These are phyloP conservation scores for Ceramica pisi DNA, from an alignment of 2,888 invertebrate species.

Conservation along the genomic window DNA sequence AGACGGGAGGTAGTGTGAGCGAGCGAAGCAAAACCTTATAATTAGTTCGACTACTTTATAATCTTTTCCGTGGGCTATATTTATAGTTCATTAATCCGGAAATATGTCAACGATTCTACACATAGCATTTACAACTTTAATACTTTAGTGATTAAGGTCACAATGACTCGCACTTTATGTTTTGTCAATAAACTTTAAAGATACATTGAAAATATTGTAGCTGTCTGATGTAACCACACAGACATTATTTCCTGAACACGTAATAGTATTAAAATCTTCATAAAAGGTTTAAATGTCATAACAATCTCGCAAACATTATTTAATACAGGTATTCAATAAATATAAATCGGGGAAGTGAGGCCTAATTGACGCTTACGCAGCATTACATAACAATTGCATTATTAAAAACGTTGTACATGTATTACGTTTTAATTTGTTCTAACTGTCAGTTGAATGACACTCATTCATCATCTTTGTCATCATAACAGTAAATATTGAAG, in stretches of 20 bases:
- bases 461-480: constrained; percentile 10
- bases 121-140: constrained; percentile 16
- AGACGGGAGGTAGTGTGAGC: too few relatives aligned
- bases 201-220: constrained; percentile 17
- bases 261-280: constrained; percentile 29
- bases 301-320: constrained; percentile 18
- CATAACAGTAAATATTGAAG: constrained; percentile 28
- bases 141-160: constrained; percentile 12
- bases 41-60: constrained; percentile 9
- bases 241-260: constrained; percentile 56
- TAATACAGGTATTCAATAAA: constrained; percentile 13
- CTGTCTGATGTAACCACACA: constrained; percentile 49
- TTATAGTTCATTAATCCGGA: constrained; percentile 29
- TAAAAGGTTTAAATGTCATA: constrained; percentile 39
- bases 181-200: constrained; percentile 16
- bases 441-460: neutral
- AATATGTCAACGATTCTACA: constrained; percentile 17
- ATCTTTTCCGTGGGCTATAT: neutral
- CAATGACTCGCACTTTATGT: constrained; percentile 34
- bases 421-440: constrained; percentile 2
- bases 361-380: neutral
- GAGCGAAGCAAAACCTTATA: neutral
- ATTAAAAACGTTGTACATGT: neutral
- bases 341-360: constrained; percentile 16
- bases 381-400: neutral